Percentiles rank a stretch among this genome's conserved stretches.
Evolutionary conservation across 2,888 invertebrate genomes (phyloP).

Genomic region (Acanthosepion pharaonis): DNA sequence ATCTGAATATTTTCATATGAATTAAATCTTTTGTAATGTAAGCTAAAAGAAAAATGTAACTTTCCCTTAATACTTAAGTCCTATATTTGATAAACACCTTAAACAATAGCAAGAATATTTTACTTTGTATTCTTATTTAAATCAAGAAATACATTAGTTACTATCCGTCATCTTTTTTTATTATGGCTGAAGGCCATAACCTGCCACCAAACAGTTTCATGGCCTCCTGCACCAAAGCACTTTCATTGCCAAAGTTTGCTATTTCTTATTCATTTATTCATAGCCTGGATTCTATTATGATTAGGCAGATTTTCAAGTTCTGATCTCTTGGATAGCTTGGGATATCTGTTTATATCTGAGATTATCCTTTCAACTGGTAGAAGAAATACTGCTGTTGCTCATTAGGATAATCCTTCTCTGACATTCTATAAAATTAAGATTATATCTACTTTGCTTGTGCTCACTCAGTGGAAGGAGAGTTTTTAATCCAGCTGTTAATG

Average conservation of each 20-base stretch:
- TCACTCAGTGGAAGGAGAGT: background rate
- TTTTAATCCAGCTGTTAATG: background rate
- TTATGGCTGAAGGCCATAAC: background rate
- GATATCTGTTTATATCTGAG: conserved; percentile 18
- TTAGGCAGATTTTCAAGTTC: background rate
- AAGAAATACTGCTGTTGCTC: background rate
- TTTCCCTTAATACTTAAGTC: too few relatives aligned
- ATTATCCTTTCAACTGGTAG: background rate
- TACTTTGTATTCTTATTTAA: background rate
- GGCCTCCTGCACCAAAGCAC: background rate
- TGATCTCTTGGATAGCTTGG: background rate
- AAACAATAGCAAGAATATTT: too few relatives aligned
- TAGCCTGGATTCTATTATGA: background rate
- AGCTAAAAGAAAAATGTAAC: too few relatives aligned
- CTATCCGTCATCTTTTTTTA: too few relatives aligned
- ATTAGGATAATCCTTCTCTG: background rate
- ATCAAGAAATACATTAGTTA: background rate
- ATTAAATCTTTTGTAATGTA: too few relatives aligned
- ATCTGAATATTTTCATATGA: too few relatives aligned
- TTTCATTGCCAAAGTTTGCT: background rate
- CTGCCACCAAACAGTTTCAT: background rate
- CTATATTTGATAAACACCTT: too few relatives aligned
- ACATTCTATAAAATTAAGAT: background rate
- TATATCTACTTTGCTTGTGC: background rate
- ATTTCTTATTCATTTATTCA: conserved; percentile 17